phyloP scores from a whole-genome alignment of 2,113 vertebrate genomes.

The Tympanuchus pallidicinctus region DNA sequence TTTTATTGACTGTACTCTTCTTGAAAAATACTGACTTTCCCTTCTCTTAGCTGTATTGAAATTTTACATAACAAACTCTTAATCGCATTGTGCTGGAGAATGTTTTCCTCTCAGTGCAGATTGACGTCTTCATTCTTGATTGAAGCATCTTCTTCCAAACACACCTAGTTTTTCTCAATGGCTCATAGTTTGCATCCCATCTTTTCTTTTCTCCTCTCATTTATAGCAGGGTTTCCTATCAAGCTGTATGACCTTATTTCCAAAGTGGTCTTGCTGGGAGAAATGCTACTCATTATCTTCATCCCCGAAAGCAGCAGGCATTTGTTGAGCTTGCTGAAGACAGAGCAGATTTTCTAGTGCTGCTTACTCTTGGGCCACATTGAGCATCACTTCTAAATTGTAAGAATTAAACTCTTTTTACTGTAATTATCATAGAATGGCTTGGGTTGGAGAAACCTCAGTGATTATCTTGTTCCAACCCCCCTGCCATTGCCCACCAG shows the following conservation, averaged over 20 bases:
- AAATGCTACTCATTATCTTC: background rate
- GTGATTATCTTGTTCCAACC: too few relatives aligned
- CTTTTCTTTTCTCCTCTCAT: background rate
- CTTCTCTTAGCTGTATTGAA: background rate
- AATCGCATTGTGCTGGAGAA: background rate
- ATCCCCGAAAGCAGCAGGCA: background rate
- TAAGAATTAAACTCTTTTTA: background rate
- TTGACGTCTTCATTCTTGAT: background rate
- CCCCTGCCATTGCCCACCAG: too few relatives aligned
- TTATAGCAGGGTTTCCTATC: background rate
- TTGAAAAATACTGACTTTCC: background rate
- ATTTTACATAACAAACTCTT: background rate
- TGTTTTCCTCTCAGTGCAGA: background rate
- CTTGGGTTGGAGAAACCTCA: too few relatives aligned
- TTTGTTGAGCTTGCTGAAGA: background rate
- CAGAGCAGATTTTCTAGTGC: background rate
- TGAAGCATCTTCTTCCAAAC: background rate
- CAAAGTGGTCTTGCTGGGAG: background rate
- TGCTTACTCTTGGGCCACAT: background rate
- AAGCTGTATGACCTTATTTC: background rate
- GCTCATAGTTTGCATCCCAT: background rate
- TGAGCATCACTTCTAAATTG: background rate
- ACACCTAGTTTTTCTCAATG: background rate
- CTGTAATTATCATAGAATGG: background rate
- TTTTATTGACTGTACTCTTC: background rate